Evolutionary conservation across 1,140 invertebrate genomes (phyloP).

Genomic region (Diuraphis noxia): DNA sequence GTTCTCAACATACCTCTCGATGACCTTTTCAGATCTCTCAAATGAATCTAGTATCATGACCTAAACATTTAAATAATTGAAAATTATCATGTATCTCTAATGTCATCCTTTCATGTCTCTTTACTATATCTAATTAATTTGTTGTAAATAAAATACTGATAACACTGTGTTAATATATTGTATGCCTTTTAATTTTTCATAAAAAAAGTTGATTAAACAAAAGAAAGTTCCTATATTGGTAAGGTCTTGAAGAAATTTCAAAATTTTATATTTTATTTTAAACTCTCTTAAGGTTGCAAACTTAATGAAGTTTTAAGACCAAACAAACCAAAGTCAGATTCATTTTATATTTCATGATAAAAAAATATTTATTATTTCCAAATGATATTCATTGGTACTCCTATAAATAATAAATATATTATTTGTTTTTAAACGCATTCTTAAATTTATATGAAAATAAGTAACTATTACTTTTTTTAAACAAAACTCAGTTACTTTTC

Average conservation of each 20-base stretch:
- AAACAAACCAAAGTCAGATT: background rate
- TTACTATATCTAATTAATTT: background rate
- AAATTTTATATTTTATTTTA: background rate
- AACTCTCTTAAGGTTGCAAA: background rate
- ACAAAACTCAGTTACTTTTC: background rate
- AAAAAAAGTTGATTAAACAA: background rate
- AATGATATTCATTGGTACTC: background rate
- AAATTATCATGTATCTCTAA: background rate
- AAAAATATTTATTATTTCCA: background rate
- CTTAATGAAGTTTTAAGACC: background rate
- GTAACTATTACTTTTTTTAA: background rate
- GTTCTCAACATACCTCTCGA: background rate
- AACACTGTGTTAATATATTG: background rate
- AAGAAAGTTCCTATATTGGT: background rate
- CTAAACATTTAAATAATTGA: background rate
- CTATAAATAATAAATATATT: too few species aligned
- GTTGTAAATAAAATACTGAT: background rate
- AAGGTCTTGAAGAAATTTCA: background rate
- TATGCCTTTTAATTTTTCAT: background rate
- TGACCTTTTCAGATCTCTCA: background rate
- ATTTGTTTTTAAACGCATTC: background rate
- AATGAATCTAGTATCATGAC: background rate
- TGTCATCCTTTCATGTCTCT: background rate
- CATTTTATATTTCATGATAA: background rate
- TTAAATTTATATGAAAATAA: background rate